phyloP scores from a whole-genome alignment of 2,797 vertebrate genomes.

The Argya squamiceps region DNA sequence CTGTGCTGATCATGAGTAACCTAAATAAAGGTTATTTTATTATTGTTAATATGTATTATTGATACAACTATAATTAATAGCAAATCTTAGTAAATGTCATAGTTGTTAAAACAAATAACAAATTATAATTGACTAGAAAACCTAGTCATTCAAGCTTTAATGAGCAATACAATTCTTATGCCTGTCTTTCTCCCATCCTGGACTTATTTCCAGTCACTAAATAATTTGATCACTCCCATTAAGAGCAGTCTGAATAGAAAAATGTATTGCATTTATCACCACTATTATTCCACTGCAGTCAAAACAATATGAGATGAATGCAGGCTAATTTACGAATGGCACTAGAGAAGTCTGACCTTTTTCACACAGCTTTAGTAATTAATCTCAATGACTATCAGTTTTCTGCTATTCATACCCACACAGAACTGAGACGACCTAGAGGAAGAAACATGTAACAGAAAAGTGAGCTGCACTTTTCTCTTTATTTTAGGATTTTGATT shows the following conservation, averaged over 20 bases:
- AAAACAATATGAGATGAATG: not conserved
- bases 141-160: not conserved
- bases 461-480: fast-evolving
- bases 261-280: not conserved
- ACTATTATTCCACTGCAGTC: not conserved
- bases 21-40: no score
- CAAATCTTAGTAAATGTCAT: not conserved
- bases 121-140: not conserved
- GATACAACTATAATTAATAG: not conserved
- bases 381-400: not conserved
- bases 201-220: not conserved
- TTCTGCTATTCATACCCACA: not conserved
- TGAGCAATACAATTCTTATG: not conserved
- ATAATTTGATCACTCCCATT: not conserved
- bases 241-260: not conserved
- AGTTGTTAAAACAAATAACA: not conserved
- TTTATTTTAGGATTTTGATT: not conserved
- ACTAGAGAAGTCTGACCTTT: not conserved
- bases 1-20: not conserved
- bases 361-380: not conserved
- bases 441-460: not conserved
- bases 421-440: not conserved
- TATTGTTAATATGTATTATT: no score
- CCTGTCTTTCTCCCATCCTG: not conserved
- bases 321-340: not conserved